Conservation (phyloP, 1,140 invertebrate species). For the Panonychus citri region DNA sequence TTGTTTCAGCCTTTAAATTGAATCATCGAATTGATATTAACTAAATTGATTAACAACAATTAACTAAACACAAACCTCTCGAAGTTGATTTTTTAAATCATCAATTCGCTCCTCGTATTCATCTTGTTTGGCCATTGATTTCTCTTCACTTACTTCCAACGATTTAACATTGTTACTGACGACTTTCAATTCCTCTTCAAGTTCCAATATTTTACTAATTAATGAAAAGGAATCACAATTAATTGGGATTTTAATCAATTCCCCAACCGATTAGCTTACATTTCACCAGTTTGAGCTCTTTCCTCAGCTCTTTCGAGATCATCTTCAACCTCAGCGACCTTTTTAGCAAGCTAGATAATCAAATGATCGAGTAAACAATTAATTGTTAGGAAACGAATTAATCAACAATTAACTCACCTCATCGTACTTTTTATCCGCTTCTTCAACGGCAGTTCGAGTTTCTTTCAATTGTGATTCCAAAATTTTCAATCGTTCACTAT, state of each 20-base stretch:
- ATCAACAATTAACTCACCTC: constrained; percentile 46
- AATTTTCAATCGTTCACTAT: constrained; percentile 98
- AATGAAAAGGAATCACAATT: neutral
- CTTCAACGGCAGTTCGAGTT: constrained; percentile 94
- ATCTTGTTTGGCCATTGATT: constrained; percentile 60
- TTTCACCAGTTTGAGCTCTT: constrained; percentile 95
- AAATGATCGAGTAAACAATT: constrained; percentile 38
- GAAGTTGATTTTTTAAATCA: constrained; percentile 82
- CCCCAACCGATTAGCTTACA: no score
- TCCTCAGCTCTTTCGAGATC: constrained; percentile 99
- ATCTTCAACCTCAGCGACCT: constrained; percentile 99
- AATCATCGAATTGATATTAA: constrained; percentile 29
- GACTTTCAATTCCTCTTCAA: constrained; percentile 95
- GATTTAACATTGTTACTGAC: constrained; percentile 99
- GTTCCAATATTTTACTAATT: constrained; percentile 70
- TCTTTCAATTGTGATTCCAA: constrained; percentile 98
- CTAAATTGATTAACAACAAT: constrained; percentile 88
- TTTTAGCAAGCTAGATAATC: constrained; percentile 78
- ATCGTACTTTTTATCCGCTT: constrained; percentile 99
- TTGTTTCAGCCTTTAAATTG: constrained; percentile 1
- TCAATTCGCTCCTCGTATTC: constrained; percentile 99
- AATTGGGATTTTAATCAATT: neutral
- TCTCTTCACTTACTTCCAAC: constrained; percentile 96
- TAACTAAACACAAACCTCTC: constrained; percentile 54
- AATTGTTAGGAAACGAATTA: constrained; percentile 51